These are phyloP conservation scores for Caenorhabditis sp. DNA, from an alignment of 2,888 invertebrate genomes.

Conservation along the genomic window DNA sequence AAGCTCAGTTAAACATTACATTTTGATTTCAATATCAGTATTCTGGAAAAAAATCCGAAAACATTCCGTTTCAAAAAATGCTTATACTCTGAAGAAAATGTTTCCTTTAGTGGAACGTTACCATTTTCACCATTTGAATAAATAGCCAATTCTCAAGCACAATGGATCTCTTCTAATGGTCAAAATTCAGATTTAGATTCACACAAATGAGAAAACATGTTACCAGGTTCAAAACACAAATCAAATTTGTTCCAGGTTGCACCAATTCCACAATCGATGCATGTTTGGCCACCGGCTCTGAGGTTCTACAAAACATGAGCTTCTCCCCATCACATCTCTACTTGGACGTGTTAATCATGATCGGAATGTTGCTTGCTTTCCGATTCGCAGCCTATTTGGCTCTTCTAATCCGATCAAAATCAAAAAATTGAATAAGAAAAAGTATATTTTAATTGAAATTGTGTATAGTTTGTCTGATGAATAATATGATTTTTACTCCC, in stretches of 20 bases:
- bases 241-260: conserved; percentile 25
- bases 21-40: no score
- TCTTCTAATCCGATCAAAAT: conserved; percentile 48
- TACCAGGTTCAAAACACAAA: not conserved
- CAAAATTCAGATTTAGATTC: not conserved
- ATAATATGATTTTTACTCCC: no score
- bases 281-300: conserved; percentile 48
- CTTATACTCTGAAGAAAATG: no score
- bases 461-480: no score
- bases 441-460: no score
- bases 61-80: no score
- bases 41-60: no score
- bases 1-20: no score
- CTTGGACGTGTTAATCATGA: conserved; percentile 50
- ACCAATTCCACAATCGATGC: not conserved
- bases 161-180: no score
- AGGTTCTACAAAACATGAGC: conserved; percentile 56
- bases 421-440: conserved; percentile 32
- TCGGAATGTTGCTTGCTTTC: conserved; percentile 54
- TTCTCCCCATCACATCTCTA: conserved; percentile 53
- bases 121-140: no score
- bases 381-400: conserved; percentile 61
- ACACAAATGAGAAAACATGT: not conserved
- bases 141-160: no score
- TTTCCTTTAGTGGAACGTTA: no score